phyloP scores from a whole-genome alignment of 37 sponge, comb jelly and placozoan genomes.

The Halisarca cf. caerulea region DNA sequence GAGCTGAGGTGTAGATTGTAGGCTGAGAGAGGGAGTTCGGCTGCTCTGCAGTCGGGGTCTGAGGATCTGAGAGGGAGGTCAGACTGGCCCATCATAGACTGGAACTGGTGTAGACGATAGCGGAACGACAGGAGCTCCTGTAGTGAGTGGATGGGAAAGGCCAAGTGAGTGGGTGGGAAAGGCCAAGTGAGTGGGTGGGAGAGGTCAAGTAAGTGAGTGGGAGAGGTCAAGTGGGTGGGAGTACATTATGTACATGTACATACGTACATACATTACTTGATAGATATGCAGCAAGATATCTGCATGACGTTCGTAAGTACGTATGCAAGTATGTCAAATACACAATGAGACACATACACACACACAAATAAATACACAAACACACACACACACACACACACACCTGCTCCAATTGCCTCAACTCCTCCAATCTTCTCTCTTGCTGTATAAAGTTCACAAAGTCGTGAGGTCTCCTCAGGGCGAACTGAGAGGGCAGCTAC shows the following conservation, averaged over 20 bases:
- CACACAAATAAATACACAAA: no score
- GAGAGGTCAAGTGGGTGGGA: no score
- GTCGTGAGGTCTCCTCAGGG: conserved; percentile 61
- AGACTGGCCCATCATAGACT: conserved; percentile 4
- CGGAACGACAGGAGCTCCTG: conserved; percentile 17
- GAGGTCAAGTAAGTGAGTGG: no score
- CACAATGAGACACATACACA: no score
- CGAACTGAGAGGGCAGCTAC: conserved; percentile 69
- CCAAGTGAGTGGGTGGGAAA: no score
- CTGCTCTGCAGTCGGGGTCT: conserved; percentile 46
- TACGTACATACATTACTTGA: no score
- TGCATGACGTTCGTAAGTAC: no score
- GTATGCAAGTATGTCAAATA: no score
- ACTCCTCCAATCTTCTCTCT: conserved; percentile 42
- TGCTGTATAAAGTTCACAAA: conserved; percentile 73
- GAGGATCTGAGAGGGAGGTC: conserved; percentile 23
- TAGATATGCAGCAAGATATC: no score
- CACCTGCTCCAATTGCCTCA: conserved; percentile 43
- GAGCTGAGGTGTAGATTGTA: conserved; percentile 63
- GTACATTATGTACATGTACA: no score
- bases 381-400: background rate
- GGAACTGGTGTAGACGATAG: conserved; percentile 2
- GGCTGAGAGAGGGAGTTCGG: conserved; percentile 34
- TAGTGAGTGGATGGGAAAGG: background rate
- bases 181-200: no score